These are phyloP conservation scores for Mythimna loreyi DNA, from an alignment of 2,888 invertebrate species.

Conservation along the genomic window DNA sequence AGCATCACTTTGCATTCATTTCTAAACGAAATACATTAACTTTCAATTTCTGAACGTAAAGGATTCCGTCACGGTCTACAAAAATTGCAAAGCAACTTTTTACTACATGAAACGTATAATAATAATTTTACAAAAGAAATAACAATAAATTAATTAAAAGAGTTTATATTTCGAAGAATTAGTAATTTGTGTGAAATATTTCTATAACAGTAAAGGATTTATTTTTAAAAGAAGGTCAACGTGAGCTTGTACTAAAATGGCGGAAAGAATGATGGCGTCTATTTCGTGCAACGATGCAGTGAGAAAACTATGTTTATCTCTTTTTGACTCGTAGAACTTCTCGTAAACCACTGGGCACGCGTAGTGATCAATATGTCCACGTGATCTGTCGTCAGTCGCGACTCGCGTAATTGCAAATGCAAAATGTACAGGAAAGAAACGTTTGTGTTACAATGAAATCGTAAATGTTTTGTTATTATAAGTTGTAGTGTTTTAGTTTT, in stretches of 20 bases:
- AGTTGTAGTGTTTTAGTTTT: slow-evolving; percentile 82
- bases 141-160: background rate
- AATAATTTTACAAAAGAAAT: too few species aligned
- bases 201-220: background rate
- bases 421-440: slow-evolving; percentile 86
- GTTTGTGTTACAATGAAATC: slow-evolving; percentile 86
- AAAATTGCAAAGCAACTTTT: slow-evolving; percentile 18
- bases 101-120: background rate
- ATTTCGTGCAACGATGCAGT: slow-evolving; percentile 68
- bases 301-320: slow-evolving; percentile 73
- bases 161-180: background rate
- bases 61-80: slow-evolving; percentile 39
- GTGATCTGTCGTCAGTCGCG: slow-evolving; percentile 86
- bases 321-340: slow-evolving; percentile 70
- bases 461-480: slow-evolving; percentile 82
- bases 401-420: slow-evolving; percentile 88
- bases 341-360: slow-evolving; percentile 76
- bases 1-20: background rate
- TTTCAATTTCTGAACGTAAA: slow-evolving; percentile 51
- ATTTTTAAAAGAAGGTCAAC: slow-evolving; percentile 44
- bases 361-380: slow-evolving; percentile 89
- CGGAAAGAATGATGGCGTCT: slow-evolving; percentile 88
- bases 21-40: slow-evolving; percentile 10
- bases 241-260: slow-evolving; percentile 77
- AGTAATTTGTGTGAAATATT: background rate